These are phyloP conservation scores for Eriosoma lanigerum DNA, from an alignment of 1,140 invertebrate genomes.

Conservation along the genomic window DNA sequence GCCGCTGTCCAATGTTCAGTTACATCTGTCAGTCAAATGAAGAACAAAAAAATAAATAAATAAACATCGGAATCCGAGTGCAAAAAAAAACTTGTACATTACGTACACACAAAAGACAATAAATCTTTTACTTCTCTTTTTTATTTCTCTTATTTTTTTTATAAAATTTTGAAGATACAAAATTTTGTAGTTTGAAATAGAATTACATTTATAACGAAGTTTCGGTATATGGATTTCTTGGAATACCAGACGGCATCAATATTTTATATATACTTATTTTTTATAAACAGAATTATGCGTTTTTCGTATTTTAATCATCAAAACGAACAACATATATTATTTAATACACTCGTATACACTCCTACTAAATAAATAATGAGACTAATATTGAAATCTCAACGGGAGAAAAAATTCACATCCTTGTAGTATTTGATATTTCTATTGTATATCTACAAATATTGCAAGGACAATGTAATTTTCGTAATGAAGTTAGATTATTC, in stretches of 20 bases:
- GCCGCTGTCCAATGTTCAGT: constrained; percentile 49
- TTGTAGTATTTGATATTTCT: not conserved
- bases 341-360: not conserved
- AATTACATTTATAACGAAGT: constrained; percentile 46
- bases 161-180: no score
- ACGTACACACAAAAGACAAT: constrained; percentile 51
- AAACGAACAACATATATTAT: not conserved
- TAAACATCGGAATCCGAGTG: constrained; percentile 43
- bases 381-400: constrained; percentile 15
- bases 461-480: constrained; percentile 1
- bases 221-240: constrained; percentile 37
- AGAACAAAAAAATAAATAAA: constrained; percentile 48
- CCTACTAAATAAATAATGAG: no score
- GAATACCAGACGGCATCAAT: constrained; percentile 31
- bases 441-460: not conserved
- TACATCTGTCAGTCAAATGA: constrained; percentile 51
- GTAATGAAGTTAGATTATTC: constrained; percentile 23
- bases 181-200: constrained; percentile 45
- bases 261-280: not conserved
- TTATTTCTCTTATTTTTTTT: constrained; percentile 14
- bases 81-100: constrained; percentile 48
- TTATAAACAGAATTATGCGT: not conserved
- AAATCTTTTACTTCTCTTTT: constrained; percentile 41
- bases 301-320: constrained; percentile 36
- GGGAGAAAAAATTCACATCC: not conserved